These are phyloP conservation scores for Strigops habroptila DNA, from an alignment of 2,113 vertebrate species.

Conservation along the genomic window DNA sequence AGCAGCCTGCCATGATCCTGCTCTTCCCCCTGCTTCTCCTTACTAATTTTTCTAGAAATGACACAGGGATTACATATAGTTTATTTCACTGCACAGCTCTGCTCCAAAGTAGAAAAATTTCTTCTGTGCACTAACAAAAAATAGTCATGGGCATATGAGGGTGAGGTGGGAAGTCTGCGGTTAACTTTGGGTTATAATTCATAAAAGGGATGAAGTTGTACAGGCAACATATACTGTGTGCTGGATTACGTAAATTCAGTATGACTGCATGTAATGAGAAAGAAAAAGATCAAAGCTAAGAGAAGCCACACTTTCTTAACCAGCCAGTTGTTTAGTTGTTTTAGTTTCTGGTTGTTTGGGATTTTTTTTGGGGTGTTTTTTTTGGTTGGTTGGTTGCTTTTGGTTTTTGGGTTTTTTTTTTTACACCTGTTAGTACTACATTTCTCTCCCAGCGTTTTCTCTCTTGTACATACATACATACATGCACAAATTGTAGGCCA, in stretches of 20 bases:
- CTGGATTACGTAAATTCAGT: background rate
- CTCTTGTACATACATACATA: background rate
- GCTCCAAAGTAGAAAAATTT: background rate
- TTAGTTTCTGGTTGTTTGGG: background rate
- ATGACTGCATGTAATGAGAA: background rate
- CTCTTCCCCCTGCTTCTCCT: accelerated
- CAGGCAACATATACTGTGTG: background rate
- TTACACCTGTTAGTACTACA: background rate
- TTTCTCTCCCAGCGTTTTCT: background rate
- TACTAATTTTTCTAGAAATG: background rate
- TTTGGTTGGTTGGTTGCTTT: background rate
- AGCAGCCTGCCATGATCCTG: background rate
- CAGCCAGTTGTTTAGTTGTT: background rate
- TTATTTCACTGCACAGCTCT: background rate
- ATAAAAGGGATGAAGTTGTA: background rate
- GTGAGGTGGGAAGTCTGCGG: background rate
- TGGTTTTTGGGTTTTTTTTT: background rate
- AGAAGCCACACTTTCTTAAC: background rate
- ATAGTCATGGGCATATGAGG: background rate
- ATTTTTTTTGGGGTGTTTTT: no score
- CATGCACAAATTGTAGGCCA: background rate
- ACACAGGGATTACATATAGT: background rate
- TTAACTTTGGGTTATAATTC: background rate
- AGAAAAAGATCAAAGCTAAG: background rate
- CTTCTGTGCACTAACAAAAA: background rate